Percentiles rank a stretch among this genome's conserved stretches.
Evolutionary conservation across 2,888 invertebrate genomes (phyloP).

Genomic region (Thumatha senex): DNA sequence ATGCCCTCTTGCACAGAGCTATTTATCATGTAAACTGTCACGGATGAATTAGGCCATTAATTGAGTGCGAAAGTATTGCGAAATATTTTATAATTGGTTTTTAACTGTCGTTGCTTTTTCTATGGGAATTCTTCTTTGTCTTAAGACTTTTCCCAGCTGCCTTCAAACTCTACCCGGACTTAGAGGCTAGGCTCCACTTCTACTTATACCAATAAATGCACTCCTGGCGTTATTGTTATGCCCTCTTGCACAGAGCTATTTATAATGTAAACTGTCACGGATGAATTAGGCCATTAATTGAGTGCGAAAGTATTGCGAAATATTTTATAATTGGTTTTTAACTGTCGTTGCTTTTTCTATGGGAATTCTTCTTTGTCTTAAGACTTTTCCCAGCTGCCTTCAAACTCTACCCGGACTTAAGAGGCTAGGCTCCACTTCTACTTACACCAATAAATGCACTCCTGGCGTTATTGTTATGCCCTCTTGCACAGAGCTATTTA

Average conservation of each 20-base stretch:
- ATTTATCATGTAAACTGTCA: neutral
- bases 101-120: neutral
- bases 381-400: no score
- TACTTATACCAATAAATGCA: constrained; percentile 8
- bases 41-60: neutral
- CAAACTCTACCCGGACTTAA: no score
- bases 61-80: neutral
- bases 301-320: neutral
- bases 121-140: neutral
- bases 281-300: neutral
- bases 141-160: no score
- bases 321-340: neutral
- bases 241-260: neutral
- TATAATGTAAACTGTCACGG: neutral
- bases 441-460: constrained; percentile 8
- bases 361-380: no score
- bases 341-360: no score
- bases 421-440: no score
- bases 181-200: no score
- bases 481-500: neutral
- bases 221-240: neutral
- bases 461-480: neutral
- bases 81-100: neutral
- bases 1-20: neutral
- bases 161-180: no score